Conservation (phyloP, 2,888 invertebrate species). For the Drosophila cognata region DNA sequence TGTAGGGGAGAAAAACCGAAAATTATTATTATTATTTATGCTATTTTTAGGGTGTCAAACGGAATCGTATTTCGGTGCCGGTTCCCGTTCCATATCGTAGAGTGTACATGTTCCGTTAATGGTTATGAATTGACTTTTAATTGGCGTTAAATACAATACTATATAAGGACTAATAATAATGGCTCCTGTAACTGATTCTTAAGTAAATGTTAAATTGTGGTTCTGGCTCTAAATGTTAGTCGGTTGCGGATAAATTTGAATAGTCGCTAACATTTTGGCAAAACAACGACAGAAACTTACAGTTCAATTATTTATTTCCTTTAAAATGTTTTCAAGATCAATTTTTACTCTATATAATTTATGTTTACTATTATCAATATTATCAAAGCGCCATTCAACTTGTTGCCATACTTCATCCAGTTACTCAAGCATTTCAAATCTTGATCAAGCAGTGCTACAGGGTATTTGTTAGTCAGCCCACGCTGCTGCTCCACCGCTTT, state of each 20-base stretch:
- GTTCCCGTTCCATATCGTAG: not conserved
- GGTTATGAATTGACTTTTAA: not conserved
- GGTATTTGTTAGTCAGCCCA: conserved; percentile 10
- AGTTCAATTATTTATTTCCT: not conserved
- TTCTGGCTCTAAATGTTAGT: not conserved
- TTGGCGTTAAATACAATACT: not conserved
- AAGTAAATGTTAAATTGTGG: not conserved
- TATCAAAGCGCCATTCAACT: not conserved
- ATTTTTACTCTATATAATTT: not conserved
- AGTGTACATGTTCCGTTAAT: not conserved
- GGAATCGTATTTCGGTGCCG: not conserved
- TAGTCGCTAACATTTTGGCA: not conserved
- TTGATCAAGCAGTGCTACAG: not conserved
- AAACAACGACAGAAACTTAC: not conserved
- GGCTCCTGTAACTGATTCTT: not conserved
- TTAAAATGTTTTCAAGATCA: not conserved
- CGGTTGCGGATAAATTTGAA: not conserved
- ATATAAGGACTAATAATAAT: not conserved
- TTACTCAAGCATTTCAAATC: not conserved
- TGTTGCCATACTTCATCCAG: not conserved
- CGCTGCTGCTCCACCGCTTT: not conserved
- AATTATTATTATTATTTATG: no score
- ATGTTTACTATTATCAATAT: no score
- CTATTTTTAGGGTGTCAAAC: rapidly evolving
- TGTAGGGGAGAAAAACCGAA: no score